phyloP scores from a whole-genome alignment of 2,797 vertebrate genomes.

The Odontamblyopus lacepedii region DNA sequence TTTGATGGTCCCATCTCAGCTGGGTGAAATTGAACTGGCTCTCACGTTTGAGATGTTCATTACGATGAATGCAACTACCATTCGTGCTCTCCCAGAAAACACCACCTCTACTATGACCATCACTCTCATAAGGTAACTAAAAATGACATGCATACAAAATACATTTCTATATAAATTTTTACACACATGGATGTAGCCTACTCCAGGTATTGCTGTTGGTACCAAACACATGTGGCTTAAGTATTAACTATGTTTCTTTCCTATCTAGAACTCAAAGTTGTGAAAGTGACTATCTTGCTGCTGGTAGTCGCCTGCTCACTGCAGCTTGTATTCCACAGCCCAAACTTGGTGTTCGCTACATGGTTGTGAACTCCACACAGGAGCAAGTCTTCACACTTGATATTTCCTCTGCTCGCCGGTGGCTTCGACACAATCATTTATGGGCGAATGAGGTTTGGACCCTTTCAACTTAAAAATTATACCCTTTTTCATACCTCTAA shows the following conservation, averaged over 20 bases:
- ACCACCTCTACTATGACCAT: constrained; percentile 69
- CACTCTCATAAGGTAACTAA: constrained; percentile 85
- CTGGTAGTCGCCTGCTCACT: constrained; percentile 72
- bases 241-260: constrained; percentile 5
- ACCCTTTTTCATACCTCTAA: not conserved
- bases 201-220: not conserved
- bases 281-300: constrained; percentile 72
- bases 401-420: constrained; percentile 63
- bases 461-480: constrained; percentile 8
- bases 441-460: constrained; percentile 76
- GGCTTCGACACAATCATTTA: constrained; percentile 71
- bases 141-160: not conserved
- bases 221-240: not conserved
- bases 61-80: constrained; percentile 75
- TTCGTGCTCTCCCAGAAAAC: constrained; percentile 62
- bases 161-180: no score
- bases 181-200: not conserved
- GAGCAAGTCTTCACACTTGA: constrained; percentile 77
- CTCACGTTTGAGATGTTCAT: constrained; percentile 90
- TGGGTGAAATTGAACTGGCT: constrained; percentile 91
- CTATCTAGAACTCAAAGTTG: constrained; percentile 53
- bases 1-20: constrained; percentile 79
- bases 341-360: constrained; percentile 70
- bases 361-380: constrained; percentile 56
- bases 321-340: constrained; percentile 74